Conservation (phyloP, 2,797 vertebrate species). For the Buphagus erythrorhynchus region DNA sequence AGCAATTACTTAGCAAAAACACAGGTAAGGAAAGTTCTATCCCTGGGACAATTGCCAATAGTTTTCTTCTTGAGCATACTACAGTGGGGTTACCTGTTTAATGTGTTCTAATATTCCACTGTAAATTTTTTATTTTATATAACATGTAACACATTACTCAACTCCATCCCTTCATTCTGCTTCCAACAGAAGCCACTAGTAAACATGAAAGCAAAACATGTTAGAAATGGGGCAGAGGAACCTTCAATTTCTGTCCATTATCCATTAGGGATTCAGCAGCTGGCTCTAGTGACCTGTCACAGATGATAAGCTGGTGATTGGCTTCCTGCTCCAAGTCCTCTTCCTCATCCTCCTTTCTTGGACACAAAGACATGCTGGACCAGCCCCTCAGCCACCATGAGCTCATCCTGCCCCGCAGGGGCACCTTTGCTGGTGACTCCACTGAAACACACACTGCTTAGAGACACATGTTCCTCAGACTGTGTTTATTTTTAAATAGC, state of each 20-base stretch:
- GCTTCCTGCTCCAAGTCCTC: not conserved
- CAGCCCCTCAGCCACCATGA: not conserved
- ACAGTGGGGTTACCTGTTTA: not conserved
- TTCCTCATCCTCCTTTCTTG: not conserved
- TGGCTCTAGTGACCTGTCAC: not conserved
- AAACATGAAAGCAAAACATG: not conserved
- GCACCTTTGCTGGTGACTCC: not conserved
- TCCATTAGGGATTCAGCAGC: not conserved
- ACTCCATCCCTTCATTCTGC: not conserved
- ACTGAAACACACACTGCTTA: not conserved
- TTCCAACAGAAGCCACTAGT: not conserved
- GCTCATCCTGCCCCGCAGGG: not conserved
- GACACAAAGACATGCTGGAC: not conserved
- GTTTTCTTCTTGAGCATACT: not conserved
- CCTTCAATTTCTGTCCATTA: not conserved
- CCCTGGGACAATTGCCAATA: not conserved
- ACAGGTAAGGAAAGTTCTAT: not conserved
- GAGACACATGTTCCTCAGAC: not conserved
- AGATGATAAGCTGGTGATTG: not conserved
- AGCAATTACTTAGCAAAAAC: not conserved
- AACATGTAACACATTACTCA: accelerated
- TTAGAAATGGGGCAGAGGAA: not conserved
- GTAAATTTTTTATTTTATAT: not conserved
- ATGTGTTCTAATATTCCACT: not conserved
- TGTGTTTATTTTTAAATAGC: not conserved